phyloP scores from a whole-genome alignment of 2,888 invertebrate genomes.

The Papilio elwesi region DNA sequence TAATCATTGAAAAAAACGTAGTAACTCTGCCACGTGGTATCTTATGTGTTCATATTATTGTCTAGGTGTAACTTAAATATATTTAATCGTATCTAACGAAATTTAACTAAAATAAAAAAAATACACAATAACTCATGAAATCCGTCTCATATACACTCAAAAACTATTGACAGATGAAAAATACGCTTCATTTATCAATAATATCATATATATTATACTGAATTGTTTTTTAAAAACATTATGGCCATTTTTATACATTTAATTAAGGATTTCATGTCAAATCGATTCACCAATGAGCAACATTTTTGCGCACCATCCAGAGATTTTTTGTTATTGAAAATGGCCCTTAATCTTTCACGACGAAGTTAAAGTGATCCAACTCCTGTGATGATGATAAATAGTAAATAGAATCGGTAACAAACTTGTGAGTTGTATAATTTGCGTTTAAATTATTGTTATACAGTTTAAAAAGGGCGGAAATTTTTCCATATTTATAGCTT shows the following conservation, averaged over 20 bases:
- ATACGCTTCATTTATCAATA: slow-evolving; percentile 29
- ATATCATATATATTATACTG: too few species aligned
- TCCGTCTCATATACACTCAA: slow-evolving; percentile 39
- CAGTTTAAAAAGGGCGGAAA: too few species aligned
- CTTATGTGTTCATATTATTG: slow-evolving; percentile 42
- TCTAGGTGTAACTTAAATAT: slow-evolving; percentile 36
- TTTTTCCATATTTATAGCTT: too few species aligned
- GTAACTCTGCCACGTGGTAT: slow-evolving; percentile 35
- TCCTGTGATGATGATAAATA: slow-evolving; percentile 22
- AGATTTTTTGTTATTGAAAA: not conserved
- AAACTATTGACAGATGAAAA: slow-evolving; percentile 5
- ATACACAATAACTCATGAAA: slow-evolving; percentile 27
- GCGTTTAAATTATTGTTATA: too few species aligned
- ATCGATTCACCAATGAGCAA: too few species aligned
- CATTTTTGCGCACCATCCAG: too few species aligned
- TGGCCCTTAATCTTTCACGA: not conserved
- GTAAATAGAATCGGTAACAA: slow-evolving; percentile 6
- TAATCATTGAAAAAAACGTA: slow-evolving; percentile 24
- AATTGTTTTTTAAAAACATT: slow-evolving; percentile 18
- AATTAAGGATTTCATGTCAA: too few species aligned
- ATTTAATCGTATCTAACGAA: slow-evolving; percentile 37
- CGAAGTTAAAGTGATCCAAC: slow-evolving; percentile 20
- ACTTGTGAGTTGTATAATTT: too few species aligned
- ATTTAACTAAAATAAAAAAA: slow-evolving; percentile 18
- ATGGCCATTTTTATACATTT: not conserved